Conservation (phyloP, 2,113 vertebrate genomes). For the Myotis yumanensis region DNA sequence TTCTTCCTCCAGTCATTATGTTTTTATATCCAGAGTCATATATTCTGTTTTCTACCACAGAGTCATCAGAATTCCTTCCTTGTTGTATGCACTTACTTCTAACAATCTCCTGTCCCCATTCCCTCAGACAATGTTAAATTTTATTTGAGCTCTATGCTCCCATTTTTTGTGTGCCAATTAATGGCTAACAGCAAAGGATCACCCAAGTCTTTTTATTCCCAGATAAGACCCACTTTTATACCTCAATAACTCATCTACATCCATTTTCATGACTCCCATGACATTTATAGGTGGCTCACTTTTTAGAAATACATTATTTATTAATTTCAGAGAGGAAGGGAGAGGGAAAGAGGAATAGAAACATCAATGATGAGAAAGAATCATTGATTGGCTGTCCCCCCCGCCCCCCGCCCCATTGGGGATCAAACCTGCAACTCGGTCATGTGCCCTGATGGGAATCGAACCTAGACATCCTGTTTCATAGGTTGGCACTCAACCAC, state of each 20-base stretch:
- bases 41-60: not conserved
- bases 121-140: not conserved
- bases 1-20: not conserved
- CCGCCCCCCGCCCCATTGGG: too few species aligned
- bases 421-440: too few species aligned
- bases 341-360: too few species aligned
- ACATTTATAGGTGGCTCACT: not conserved
- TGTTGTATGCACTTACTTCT: not conserved
- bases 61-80: not conserved
- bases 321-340: too few species aligned
- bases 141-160: not conserved
- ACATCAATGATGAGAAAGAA: too few species aligned
- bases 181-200: not conserved
- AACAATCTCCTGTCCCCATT: not conserved
- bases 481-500: too few species aligned
- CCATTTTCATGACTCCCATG: not conserved
- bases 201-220: not conserved
- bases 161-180: not conserved
- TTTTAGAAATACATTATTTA: not conserved
- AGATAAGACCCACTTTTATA: not conserved
- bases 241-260: not conserved
- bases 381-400: too few species aligned
- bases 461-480: too few species aligned
- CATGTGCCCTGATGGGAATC: too few species aligned
- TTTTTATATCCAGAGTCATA: not conserved